Conservation (phyloP, 2,113 vertebrate genomes). For the Campylomormyrus tamandua region DNA sequence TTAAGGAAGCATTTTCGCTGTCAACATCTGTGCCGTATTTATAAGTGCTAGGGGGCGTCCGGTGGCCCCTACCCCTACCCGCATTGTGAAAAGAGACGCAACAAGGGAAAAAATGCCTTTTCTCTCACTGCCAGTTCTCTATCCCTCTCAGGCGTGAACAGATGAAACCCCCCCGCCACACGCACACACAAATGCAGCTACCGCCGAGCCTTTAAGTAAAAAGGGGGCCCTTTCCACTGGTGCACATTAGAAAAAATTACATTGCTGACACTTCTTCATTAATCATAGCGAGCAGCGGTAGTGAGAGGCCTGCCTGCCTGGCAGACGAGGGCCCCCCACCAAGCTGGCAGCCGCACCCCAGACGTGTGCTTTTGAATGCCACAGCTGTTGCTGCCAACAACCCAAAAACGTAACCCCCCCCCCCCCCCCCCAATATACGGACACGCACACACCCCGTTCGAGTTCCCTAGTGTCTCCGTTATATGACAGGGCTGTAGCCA, state of each 20-base stretch:
- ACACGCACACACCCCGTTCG: background rate
- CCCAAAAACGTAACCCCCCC: constrained; percentile 41
- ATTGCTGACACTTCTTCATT: constrained; percentile 78
- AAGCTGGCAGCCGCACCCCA: constrained; percentile 48
- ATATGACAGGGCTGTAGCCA: background rate
- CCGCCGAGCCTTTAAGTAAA: constrained; percentile 22
- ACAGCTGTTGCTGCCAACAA: constrained; percentile 51
- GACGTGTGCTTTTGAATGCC: constrained; percentile 39
- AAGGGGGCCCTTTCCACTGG: constrained; percentile 50
- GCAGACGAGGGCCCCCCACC: constrained; percentile 47
- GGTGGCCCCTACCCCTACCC: constrained; percentile 46
- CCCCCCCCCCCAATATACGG: background rate
- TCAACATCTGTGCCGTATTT: constrained; percentile 89
- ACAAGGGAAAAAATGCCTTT: background rate
- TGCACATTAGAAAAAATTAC: constrained; percentile 72
- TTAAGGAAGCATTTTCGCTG: constrained; percentile 90
- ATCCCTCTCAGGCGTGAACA: background rate
- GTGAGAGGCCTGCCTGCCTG: constrained; percentile 48
- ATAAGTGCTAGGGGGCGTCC: constrained; percentile 64
- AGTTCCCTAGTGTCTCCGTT: constrained; percentile 5
- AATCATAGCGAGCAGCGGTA: constrained; percentile 68
- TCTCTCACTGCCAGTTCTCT: background rate
- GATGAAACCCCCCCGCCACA: background rate
- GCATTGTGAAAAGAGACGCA: constrained; percentile 34
- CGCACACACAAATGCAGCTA: background rate